phyloP scores from a whole-genome alignment of 2,113 vertebrate species.

The Vombatus ursinus region DNA sequence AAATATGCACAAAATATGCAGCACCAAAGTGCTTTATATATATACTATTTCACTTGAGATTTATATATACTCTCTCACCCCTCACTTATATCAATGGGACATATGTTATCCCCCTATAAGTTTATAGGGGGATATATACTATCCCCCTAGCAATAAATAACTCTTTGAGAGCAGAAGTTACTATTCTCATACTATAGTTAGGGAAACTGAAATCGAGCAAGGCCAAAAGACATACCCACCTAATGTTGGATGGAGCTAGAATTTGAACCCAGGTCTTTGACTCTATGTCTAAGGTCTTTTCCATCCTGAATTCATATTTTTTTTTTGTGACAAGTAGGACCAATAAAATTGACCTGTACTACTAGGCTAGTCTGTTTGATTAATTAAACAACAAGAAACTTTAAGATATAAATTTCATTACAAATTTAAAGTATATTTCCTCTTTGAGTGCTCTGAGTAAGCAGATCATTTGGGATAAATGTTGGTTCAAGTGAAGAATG shows the following conservation, averaged over 20 bases:
- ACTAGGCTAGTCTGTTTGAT: not conserved
- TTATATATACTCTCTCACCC: no score
- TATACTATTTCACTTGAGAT: no score
- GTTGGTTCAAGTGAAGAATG: constrained; percentile 37
- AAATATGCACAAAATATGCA: no score
- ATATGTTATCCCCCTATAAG: no score
- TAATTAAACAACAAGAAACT: constrained; percentile 1
- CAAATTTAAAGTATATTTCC: constrained; percentile 28
- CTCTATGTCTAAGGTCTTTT: not conserved
- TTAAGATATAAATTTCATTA: constrained; percentile 27
- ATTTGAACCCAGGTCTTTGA: not conserved
- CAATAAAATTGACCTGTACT: not conserved
- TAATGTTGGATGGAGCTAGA: not conserved
- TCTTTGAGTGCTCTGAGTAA: not conserved
- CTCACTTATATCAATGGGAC: no score
- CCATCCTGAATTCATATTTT: not conserved
- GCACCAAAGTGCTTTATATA: no score
- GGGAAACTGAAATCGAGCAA: not conserved
- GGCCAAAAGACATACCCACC: not conserved
- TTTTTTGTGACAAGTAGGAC: not conserved
- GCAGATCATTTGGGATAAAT: constrained; percentile 22
- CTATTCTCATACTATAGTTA: not conserved
- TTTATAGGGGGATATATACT: no score
- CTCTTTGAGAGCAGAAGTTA: no score
- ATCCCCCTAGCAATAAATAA: no score